Evolutionary conservation across 2,888 invertebrate species (phyloP).

Genomic region (Lepeophtheirus nordmannii): DNA sequence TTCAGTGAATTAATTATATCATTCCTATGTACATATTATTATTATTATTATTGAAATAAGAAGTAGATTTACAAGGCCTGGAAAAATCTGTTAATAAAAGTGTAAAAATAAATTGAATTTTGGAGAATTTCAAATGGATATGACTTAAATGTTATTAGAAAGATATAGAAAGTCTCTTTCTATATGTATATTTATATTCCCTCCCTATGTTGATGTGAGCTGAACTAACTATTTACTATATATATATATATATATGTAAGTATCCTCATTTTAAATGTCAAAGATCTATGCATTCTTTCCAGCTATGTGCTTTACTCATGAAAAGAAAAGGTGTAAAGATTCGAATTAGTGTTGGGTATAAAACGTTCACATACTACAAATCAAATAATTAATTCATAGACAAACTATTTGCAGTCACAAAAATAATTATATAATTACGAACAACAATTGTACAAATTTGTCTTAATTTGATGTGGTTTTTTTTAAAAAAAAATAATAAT

Average conservation of each 20-base stretch:
- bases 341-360: too few relatives aligned
- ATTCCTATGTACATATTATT: too few relatives aligned
- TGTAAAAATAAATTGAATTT: too few relatives aligned
- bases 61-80: too few relatives aligned
- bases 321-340: too few relatives aligned
- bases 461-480: neutral
- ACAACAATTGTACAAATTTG: neutral
- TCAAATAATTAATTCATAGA: neutral
- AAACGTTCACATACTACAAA: too few relatives aligned
- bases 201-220: too few relatives aligned
- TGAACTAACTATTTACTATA: too few relatives aligned
- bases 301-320: neutral
- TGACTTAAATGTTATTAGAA: neutral
- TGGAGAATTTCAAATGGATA: neutral
- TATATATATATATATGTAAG: neutral
- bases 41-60: too few relatives aligned
- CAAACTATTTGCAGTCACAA: neutral
- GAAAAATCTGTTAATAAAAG: too few relatives aligned
- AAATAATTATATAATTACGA: neutral
- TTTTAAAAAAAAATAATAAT: neutral
- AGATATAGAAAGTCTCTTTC: neutral
- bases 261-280: constrained; percentile 6
- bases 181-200: neutral
- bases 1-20: too few relatives aligned
- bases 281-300: neutral